These are phyloP conservation scores for Ascaphus truei DNA, from an alignment of 2,113 vertebrate species.

Conservation along the genomic window DNA sequence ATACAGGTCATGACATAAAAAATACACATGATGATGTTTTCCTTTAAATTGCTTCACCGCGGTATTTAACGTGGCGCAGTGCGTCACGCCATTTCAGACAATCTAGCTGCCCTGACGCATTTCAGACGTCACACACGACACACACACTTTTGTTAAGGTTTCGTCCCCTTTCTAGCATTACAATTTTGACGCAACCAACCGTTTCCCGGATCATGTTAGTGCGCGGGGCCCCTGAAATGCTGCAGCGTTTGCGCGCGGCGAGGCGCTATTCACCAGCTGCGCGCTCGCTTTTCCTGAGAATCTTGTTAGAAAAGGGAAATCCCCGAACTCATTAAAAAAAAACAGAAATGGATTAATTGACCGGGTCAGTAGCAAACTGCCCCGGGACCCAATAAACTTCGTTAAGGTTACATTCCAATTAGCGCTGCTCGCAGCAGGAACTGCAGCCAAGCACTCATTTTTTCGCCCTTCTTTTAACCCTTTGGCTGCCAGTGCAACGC, in stretches of 20 bases:
- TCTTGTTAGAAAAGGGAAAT: slow-evolving; percentile 67
- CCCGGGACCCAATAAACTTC: slow-evolving; percentile 75
- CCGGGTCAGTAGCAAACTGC: slow-evolving; percentile 68
- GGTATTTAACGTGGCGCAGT: no score
- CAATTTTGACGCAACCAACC: no score
- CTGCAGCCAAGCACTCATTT: slow-evolving; percentile 46
- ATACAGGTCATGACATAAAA: no score
- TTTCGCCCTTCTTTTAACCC: slow-evolving; percentile 8
- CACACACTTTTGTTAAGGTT: no score
- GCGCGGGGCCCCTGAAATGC: no score
- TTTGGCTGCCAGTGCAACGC: background rate
- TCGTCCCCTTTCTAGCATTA: no score
- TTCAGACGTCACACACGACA: background rate
- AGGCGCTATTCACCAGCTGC: background rate
- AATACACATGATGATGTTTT: no score
- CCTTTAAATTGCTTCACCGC: no score
- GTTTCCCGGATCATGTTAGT: no score
- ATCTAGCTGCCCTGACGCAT: background rate
- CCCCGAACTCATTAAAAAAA: slow-evolving; percentile 75
- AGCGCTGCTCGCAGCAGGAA: slow-evolving; percentile 56
- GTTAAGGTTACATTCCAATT: slow-evolving; percentile 69
- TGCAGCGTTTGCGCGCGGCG: no score
- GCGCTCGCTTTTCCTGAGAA: background rate
- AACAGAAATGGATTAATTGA: slow-evolving; percentile 76
- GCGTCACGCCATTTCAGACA: no score